These are phyloP conservation scores for Schizothorax lantsangensis DNA, from an alignment of 2,797 vertebrate species.

Conservation along the genomic window DNA sequence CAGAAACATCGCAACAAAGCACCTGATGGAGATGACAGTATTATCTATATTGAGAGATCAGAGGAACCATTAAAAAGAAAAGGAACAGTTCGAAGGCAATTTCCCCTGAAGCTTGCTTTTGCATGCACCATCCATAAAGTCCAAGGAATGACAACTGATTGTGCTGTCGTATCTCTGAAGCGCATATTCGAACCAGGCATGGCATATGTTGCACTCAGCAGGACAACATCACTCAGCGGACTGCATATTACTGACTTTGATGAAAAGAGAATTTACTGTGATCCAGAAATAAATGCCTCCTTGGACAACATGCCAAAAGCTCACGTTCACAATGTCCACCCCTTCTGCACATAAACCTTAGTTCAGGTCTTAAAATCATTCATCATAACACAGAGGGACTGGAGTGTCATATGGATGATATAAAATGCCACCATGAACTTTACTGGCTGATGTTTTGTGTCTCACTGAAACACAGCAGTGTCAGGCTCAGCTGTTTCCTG, in stretches of 20 bases:
- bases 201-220: neutral
- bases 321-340: too few relatives aligned
- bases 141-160: neutral
- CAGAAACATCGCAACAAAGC: constrained; percentile 30
- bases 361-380: too few relatives aligned
- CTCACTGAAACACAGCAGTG: too few relatives aligned
- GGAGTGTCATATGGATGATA: too few relatives aligned
- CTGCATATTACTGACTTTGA: too few relatives aligned
- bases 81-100: neutral
- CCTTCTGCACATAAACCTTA: neutral
- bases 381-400: too few relatives aligned
- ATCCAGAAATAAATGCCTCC: neutral
- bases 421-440: too few relatives aligned
- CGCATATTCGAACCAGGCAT: neutral
- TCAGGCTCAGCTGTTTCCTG: too few relatives aligned
- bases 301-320: too few relatives aligned
- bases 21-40: neutral
- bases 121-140: constrained; percentile 15
- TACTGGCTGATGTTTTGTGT: too few relatives aligned
- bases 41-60: constrained; percentile 18
- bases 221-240: neutral
- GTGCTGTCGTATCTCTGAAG: neutral
- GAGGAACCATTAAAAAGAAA: constrained; percentile 13
- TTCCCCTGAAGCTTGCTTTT: constrained; percentile 6
- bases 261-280: neutral